phyloP scores from a whole-genome alignment of 2,113 vertebrate species.

The Trinectes maculatus region DNA sequence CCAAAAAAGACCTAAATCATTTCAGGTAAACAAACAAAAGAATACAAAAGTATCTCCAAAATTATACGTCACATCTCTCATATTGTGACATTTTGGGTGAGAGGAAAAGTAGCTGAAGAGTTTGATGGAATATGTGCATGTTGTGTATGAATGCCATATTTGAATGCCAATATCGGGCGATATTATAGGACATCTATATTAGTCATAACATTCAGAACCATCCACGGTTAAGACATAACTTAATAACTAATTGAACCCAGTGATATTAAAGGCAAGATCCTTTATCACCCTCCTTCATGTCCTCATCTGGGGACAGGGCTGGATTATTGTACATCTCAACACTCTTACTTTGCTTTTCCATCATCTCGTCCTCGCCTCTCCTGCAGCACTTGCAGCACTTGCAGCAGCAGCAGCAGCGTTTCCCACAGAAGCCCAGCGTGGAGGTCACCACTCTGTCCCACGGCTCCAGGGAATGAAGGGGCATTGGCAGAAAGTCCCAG shows the following conservation, averaged over 20 bases:
- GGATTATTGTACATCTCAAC: slow-evolving; percentile 86
- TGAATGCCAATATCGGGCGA: too few species aligned
- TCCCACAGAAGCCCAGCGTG: slow-evolving; percentile 70
- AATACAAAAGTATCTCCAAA: too few species aligned
- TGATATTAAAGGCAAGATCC: slow-evolving; percentile 50
- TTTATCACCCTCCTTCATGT: not conserved
- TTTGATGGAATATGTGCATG: too few species aligned
- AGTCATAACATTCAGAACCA: too few species aligned
- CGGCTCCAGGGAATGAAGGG: slow-evolving; percentile 89
- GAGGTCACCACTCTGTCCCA: slow-evolving; percentile 85
- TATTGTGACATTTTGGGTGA: too few species aligned
- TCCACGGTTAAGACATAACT: too few species aligned
- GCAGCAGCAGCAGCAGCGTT: slow-evolving; percentile 86
- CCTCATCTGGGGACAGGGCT: slow-evolving; percentile 68
- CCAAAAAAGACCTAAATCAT: too few species aligned
- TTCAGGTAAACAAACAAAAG: too few species aligned
- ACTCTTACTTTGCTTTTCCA: slow-evolving; percentile 57
- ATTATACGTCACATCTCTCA: too few species aligned
- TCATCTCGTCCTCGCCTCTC: slow-evolving; percentile 27
- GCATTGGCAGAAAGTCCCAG: slow-evolving; percentile 90
- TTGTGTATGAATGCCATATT: too few species aligned
- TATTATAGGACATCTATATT: too few species aligned
- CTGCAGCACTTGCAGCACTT: slow-evolving; percentile 80
- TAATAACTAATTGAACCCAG: not conserved
- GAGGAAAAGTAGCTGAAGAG: too few species aligned